Evolutionary conservation across 1,140 invertebrate species (phyloP), one percentile per base, ranked within the genome.

Genomic region (Homalodisca vitripennis): DNA sequence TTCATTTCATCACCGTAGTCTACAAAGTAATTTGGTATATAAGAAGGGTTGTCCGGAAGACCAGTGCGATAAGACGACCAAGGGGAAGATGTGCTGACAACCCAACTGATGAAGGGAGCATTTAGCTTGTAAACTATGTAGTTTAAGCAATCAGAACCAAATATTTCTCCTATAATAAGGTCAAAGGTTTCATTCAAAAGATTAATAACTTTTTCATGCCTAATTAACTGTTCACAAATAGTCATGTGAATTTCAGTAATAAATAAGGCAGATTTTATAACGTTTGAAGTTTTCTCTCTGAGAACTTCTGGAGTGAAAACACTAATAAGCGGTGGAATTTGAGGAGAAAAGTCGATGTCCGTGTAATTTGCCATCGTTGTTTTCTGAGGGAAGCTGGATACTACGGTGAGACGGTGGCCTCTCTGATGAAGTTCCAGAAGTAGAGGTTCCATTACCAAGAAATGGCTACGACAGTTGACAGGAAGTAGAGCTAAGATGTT

Each of bases 101-200:
- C 81, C 3, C 85, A 71, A 0, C 80, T 78, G 1, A 91, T 84
- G 6, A 86, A 81, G 0, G 88, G 89, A 3, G 84, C 84, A 65
- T 85, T 78, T 22, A 88, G 81, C 31, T 65, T 70, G 46, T 75
- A 66, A n/a, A 67, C 70, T 29, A 75, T 69, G 6, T 65, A 68
- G 3, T 73, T 53, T 41, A 74, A 71, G 29, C 74, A 73, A 30
- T 76, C 74, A 2, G 68, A 70, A 31, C 72, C 70, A 53, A 76
- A 78, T 13, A 73, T 69, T 69, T 77, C 75, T 6, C 72, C 72
- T 2, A 79, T 65, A 12, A 79, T 69, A 13, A 79, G 53, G 68
- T 79, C 77, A 68, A 74, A 79, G 6, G 55, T 66, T 46, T 75
- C 60, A 20, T 77, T 68, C 0, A 78, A 22, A 6, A 79, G 46